phyloP scores from a whole-genome alignment of 2,888 invertebrate genomes.

The Lagria hirta region DNA sequence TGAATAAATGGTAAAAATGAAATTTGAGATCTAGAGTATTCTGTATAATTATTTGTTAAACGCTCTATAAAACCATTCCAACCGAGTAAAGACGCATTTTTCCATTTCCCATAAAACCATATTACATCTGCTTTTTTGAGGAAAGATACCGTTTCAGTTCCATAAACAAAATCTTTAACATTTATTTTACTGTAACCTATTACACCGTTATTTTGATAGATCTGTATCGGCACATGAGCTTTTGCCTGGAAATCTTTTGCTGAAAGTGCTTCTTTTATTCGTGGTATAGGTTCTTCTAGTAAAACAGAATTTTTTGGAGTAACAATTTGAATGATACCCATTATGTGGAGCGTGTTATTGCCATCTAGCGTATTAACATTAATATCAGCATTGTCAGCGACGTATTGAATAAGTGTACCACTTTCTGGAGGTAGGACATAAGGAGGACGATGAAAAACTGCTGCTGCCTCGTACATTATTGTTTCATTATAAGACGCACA shows the following conservation, averaged over 20 bases:
- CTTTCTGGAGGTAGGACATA: slow-evolving; percentile 34
- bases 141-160: neutral
- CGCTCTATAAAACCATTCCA: slow-evolving; percentile 37
- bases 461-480: slow-evolving; percentile 34
- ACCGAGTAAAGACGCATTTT: slow-evolving; percentile 23
- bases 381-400: slow-evolving; percentile 41
- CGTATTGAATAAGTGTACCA: slow-evolving; percentile 38
- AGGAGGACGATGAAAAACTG: slow-evolving; percentile 34
- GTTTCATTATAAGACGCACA: slow-evolving; percentile 35
- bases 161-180: neutral
- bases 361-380: slow-evolving; percentile 41
- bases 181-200: neutral
- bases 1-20: slow-evolving; percentile 29
- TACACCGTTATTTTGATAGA: slow-evolving; percentile 29
- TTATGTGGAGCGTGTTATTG: slow-evolving; percentile 39
- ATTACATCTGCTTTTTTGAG: slow-evolving; percentile 23
- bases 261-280: slow-evolving; percentile 24
- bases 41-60: slow-evolving; percentile 26
- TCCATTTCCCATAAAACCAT: slow-evolving; percentile 31
- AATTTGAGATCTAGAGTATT: no score
- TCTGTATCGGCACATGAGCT: slow-evolving; percentile 27
- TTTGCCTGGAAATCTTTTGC: no score
- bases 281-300: slow-evolving; percentile 26
- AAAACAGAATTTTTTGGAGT: slow-evolving; percentile 36
- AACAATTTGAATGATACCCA: slow-evolving; percentile 39